Evolutionary conservation across 2,888 invertebrate genomes (phyloP), one percentile per base, ranked within the genome.

Genomic region (Melipona bicolor): DNA sequence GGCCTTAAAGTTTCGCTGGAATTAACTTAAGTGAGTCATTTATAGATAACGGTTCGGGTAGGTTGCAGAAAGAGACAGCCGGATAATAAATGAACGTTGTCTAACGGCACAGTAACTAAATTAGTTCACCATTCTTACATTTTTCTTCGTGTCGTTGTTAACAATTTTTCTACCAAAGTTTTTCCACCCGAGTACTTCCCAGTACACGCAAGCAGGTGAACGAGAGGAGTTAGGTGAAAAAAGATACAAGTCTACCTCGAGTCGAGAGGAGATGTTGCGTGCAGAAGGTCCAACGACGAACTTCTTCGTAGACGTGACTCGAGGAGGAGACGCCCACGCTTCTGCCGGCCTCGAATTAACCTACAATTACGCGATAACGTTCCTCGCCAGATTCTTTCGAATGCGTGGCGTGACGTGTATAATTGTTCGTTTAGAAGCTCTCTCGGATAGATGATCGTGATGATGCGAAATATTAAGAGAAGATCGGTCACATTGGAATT

Each of bases 321-420:
- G 79, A 81, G 82, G 77, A 81, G 82, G 77, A 90, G 85, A 91
- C 92, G 92, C 91, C 93, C 92, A 93, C 93, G 91, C 92, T 84
- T 61, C 67, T 36, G 88, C 87, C 88, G 91, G 89, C 89, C 86
- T 90, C 93, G 91, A 93, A 92, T 93, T 94, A 93, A 94, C 93
- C 92, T 90, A 90, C 92, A 94, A 94, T 94, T 94, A 93, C 92
- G 90, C 64, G 92, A 92, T 92, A 91, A 91, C 90, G 91, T 89
- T 88, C 86, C 82, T 87, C 71, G 72, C 15, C 73, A 52, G 69
- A 78, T 74, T 82, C 74, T 71, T 68, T 24, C 69, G 49, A 43
- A 59, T 62, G 24, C 65, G 32, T 71, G 50, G n/a, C 56, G 61
- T 59, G 56, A 59, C 61, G 9, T 27, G 61, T 61, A 43, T 43